Evolutionary conservation across 2,113 vertebrate species (phyloP), one percentile per base, ranked within the genome.

Genomic region (Ifrita kowaldi): DNA sequence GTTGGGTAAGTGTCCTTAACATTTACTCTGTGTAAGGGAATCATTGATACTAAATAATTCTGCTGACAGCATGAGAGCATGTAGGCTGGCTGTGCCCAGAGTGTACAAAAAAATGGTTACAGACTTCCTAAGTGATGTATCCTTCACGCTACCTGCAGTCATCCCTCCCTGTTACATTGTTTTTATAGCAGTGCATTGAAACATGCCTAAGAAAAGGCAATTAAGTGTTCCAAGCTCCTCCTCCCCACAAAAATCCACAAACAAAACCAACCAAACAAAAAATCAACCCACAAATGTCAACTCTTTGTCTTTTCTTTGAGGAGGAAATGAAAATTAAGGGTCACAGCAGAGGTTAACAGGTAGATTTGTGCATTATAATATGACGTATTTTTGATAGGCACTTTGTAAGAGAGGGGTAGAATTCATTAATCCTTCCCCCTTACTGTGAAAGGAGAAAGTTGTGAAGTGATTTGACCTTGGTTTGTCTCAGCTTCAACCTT

Each of bases 211-310:
- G 41, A 35, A 39, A 41, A 28, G 16, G 6, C 65, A 56, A 37
- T n/a, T 47, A 56, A 67, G 6, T 28, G 4, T 57, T 69, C 20
- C 15, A 39, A 28, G 1, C 10, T 9, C 10, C 4, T 2, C 6
- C 2, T 3, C 3, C 4, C 11, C 3, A 2, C 7, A 5, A n/a
- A 44, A 57, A 39, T 26, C 3, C 30, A 24, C 3, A 17, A 13
- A 8, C 17, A n/a, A 68, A 53, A 18, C 24, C 17, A 47, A 55
- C 11, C n/a, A 23, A 60, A 1, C 13, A 22, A 35, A 53, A 77
- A 28, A 62, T 16, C 8, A 35, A 20, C 42, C 41, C 16, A 18
- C 8, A 33, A 16, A 37, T 37, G 22, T 13, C 28, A 63, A 49
- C 22, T 27, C 28, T 33, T 27, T 24, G 23, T 16, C 8, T 71